phyloP scores from a whole-genome alignment of 2,113 vertebrate species.

The Crypturellus undulatus region DNA sequence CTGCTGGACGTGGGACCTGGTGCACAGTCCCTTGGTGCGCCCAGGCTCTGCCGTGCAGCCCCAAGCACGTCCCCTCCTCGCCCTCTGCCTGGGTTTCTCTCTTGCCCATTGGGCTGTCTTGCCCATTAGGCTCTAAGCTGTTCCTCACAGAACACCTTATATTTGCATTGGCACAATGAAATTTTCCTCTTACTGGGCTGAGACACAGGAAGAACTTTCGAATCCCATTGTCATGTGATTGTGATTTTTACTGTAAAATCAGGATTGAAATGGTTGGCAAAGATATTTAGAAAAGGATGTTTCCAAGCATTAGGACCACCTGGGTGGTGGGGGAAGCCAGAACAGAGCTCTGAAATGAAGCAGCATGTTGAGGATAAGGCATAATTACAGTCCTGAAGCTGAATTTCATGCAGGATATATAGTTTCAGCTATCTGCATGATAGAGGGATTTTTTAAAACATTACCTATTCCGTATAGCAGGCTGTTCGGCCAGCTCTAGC shows the following conservation, averaged over 20 bases:
- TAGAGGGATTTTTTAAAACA: neutral
- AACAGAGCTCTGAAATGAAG: neutral
- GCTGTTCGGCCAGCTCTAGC: neutral
- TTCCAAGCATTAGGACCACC: neutral
- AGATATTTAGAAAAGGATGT: neutral
- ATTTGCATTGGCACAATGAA: neutral
- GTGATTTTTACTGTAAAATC: neutral
- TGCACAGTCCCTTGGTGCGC: neutral
- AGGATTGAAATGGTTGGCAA: neutral
- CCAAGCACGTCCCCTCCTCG: neutral
- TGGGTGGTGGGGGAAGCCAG: neutral
- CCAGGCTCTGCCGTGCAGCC: neutral
- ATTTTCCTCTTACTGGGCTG: neutral
- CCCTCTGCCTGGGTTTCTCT: neutral
- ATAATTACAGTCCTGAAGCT: neutral
- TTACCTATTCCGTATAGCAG: neutral
- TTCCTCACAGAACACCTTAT: neutral
- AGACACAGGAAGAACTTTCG: neutral
- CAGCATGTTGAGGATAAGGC: neutral
- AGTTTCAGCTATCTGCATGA: neutral
- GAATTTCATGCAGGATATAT: neutral
- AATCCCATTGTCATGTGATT: neutral
- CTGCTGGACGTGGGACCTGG: neutral
- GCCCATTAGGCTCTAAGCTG: neutral
- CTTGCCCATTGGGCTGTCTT: neutral